These are phyloP conservation scores for Rhipidura dahli DNA, from an alignment of 2,113 vertebrate genomes.

Conservation along the genomic window DNA sequence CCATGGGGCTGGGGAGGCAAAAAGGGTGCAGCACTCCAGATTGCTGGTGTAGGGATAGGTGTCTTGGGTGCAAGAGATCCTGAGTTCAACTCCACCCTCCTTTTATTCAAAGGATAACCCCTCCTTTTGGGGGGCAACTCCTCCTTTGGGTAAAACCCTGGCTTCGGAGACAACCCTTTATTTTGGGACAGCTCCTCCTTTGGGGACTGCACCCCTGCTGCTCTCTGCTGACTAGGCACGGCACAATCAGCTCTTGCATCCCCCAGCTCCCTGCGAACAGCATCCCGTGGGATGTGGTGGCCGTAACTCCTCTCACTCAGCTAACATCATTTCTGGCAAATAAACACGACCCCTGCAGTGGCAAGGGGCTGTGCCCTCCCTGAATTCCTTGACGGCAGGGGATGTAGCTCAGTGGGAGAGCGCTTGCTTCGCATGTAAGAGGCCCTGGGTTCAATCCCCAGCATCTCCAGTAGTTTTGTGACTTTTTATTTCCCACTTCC, in stretches of 20 bases:
- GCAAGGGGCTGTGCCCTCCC: fast-evolving
- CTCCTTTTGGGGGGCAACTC: background rate
- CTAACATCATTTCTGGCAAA: fast-evolving
- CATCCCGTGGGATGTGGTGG: fast-evolving
- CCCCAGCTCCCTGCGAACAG: background rate
- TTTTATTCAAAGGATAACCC: background rate
- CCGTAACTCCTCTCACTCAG: fast-evolving
- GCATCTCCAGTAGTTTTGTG: fast-evolving
- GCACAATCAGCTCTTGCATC: background rate
- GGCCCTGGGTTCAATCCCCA: background rate
- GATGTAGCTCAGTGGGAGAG: constrained; percentile 22
- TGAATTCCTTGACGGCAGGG: fast-evolving
- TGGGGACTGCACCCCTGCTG: background rate
- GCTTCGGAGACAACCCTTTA: background rate
- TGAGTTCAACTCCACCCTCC: background rate
- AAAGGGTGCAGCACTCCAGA: background rate
- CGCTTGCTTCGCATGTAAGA: constrained; percentile 9
- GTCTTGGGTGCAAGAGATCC: constrained; percentile 56
- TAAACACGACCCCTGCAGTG: fast-evolving
- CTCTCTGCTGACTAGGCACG: background rate
- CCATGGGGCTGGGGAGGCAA: background rate
- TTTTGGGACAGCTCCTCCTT: background rate
- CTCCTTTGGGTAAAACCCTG: background rate
- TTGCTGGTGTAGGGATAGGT: constrained; percentile 59
- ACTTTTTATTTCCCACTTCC: fast-evolving